Evolutionary conservation across 2,888 invertebrate species (phyloP), one percentile per base, ranked within the genome.

Genomic region (Melanotus villosus): DNA sequence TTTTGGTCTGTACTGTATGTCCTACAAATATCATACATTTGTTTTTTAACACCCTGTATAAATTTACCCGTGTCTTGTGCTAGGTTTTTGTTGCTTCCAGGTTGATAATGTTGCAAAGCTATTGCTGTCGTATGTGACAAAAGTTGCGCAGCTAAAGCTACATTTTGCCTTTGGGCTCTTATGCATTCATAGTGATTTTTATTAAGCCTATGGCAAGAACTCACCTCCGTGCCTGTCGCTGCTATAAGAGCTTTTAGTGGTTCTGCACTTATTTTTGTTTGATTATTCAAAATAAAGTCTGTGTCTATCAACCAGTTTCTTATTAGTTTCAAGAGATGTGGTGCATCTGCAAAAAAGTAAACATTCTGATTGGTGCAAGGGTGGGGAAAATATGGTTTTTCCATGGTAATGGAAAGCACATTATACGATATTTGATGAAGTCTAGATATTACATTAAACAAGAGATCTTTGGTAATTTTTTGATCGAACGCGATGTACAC

Each of bases 401-500:
- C n/a, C n/a, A n/a, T n/a, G n/a, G n/a, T n/a, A n/a, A n/a, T n/a
- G n/a, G 76, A 78, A 7, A 80, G 77, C 14, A 80, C 79, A 32
- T 73, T 68, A 70, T 75, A 80, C 4, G 65, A 65, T 5, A 73
- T 65, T 38, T 65, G 50, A 62, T 77, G 62, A 4, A 80, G 56
- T 12, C 67, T 38, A 5, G 47, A 60, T 30, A 78, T 75, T 4
- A 78, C 41, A n/a, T 68, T 21, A 4, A 57, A 10, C 19, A 76
- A 63, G 65, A 79, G 63, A 7, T 74, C 52, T 62, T 72, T 60
- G 19, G 79, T 80, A 52, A 81, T 77, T 68, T 76, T 79, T 65
- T 73, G 50, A 66, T 80, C 81, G 70, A 82, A 81, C 9, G 65
- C 71, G 6, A 75, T 58, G 58, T 71, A 78, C 12, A 78, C 62